A percentile compares a stretch with the other conserved stretches of the same genome.
Conservation (phyloP, 35 echinoderm and acorn worm genomes). For the Holothuria glaberrima region DNA sequence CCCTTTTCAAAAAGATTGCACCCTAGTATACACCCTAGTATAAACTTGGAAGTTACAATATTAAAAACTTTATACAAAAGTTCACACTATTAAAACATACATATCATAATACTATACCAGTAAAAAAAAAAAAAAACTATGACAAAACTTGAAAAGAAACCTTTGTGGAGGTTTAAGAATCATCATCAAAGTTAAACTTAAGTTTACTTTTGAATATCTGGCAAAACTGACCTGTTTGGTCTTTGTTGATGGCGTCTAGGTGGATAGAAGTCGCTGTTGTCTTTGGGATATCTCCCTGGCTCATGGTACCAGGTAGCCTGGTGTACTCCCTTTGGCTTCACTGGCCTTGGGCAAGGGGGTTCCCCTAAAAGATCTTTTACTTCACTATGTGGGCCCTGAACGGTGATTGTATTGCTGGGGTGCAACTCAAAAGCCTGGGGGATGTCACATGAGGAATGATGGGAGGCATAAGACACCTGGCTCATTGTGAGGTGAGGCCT, state of each 20-base stretch:
- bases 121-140: too few relatives aligned
- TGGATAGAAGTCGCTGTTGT: conserved; percentile 68
- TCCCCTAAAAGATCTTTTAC: conserved; percentile 73
- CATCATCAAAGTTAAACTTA: too few relatives aligned
- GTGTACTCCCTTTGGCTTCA: conserved; percentile 25
- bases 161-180: too few relatives aligned
- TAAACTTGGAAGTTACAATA: too few relatives aligned
- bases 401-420: conserved; percentile 60
- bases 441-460: conserved; percentile 68
- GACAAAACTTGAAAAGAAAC: too few relatives aligned
- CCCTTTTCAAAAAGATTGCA: too few relatives aligned
- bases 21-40: too few relatives aligned
- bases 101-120: too few relatives aligned
- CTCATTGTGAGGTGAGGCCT: conserved; percentile 19
- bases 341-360: conserved; percentile 63
- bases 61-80: too few relatives aligned
- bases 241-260: conserved; percentile 77
- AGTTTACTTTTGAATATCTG: neutral
- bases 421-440: conserved; percentile 69
- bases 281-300: conserved; percentile 79
- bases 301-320: conserved; percentile 84
- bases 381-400: conserved; percentile 85
- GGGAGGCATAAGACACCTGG: conserved; percentile 64
- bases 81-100: too few relatives aligned
- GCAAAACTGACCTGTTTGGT: conserved; percentile 58